Percentiles rank a stretch among this genome's conserved stretches.
Evolutionary conservation across 2,888 invertebrate species (phyloP).

Genomic region (Stenurella melanura): DNA sequence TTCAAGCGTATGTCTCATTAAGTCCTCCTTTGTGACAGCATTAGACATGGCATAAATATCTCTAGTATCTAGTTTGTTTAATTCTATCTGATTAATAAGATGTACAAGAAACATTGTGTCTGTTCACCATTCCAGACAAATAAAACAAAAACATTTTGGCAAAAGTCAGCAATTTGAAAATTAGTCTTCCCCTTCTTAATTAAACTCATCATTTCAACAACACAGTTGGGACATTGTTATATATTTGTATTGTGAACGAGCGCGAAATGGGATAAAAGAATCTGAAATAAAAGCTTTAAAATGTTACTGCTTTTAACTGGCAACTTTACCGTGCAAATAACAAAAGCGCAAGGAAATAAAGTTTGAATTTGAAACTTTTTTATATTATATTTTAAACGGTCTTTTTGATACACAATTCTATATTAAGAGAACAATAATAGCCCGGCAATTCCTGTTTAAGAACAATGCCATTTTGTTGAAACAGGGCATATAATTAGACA

Average conservation of each 20-base stretch:
- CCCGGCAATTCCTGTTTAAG: not conserved
- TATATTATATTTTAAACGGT: not conserved
- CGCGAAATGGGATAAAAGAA: constrained; percentile 2
- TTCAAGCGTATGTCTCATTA: not conserved
- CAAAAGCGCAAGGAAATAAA: not conserved
- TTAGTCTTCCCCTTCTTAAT: constrained; percentile 15
- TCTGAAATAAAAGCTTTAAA: constrained; percentile 9
- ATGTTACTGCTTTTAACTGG: not conserved
- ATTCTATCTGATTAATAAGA: constrained; percentile 3
- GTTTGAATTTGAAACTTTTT: not conserved
- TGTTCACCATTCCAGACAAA: not conserved
- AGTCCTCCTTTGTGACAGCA: not conserved
- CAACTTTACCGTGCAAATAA: not conserved
- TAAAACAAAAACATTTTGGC: constrained; percentile 18
- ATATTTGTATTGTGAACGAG: not conserved
- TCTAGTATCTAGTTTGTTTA: not conserved
- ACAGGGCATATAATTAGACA: not conserved
- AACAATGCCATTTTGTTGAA: not conserved
- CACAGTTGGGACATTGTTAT: constrained; percentile 6
- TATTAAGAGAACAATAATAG: not conserved
- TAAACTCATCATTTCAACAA: constrained; percentile 22
- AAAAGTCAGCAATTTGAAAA: constrained; percentile 17
- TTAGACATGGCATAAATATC: not conserved
- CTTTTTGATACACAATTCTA: not conserved
- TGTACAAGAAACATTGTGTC: not conserved